Evolutionary conservation across 2,888 invertebrate genomes (phyloP).

Genomic region (Aporophyla nigra): DNA sequence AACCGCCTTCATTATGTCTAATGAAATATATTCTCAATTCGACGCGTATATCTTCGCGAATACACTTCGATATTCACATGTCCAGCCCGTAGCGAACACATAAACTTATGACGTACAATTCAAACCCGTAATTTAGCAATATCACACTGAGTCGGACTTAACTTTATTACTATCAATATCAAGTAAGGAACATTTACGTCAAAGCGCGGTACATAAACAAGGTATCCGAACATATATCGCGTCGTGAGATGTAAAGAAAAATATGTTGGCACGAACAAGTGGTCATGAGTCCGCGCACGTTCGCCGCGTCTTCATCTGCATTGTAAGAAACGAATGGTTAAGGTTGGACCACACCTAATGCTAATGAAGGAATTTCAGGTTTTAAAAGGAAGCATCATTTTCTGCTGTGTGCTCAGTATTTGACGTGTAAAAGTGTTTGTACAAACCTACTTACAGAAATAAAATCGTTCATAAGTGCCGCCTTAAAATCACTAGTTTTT

Average conservation of each 20-base stretch:
- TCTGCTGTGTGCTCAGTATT: too few species aligned
- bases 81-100: neutral
- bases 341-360: conserved; percentile 36
- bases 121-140: conserved; percentile 55
- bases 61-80: neutral
- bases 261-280: conserved; percentile 74
- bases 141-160: conserved; percentile 57
- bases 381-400: neutral
- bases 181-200: conserved; percentile 74
- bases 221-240: conserved; percentile 56
- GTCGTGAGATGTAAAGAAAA: conserved; percentile 74
- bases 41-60: neutral
- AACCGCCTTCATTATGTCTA: neutral
- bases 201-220: conserved; percentile 77
- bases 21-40: neutral
- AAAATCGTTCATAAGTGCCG: too few species aligned
- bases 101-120: conserved; percentile 23
- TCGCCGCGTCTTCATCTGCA: conserved; percentile 74
- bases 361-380: conserved; percentile 1
- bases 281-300: conserved; percentile 75
- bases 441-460: too few species aligned
- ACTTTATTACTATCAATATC: conserved; percentile 68
- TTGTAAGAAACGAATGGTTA: conserved; percentile 55
- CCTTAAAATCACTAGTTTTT: neutral
- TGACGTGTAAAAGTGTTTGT: too few species aligned